These are phyloP conservation scores for Hippocampus mohnikei DNA, from an alignment of 2,113 vertebrate species.

Conservation along the genomic window DNA sequence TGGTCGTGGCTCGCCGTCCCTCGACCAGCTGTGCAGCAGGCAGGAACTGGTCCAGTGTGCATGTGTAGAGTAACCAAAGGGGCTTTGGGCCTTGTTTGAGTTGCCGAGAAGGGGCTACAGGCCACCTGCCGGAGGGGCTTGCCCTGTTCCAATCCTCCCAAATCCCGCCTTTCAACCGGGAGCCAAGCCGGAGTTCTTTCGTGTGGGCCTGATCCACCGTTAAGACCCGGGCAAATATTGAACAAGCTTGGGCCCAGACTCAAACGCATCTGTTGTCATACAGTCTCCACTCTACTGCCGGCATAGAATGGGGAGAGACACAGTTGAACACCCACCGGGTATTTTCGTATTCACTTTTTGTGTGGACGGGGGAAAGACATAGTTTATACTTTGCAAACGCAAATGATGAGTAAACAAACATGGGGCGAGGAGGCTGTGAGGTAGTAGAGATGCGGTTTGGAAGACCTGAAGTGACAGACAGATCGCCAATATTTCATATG, in stretches of 20 bases:
- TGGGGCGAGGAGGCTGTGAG: conserved; percentile 29
- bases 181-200: conserved; percentile 66
- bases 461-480: conserved; percentile 43
- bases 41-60: conserved; percentile 57
- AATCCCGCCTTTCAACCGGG: conserved; percentile 59
- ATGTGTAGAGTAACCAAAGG: conserved; percentile 53
- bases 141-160: conserved; percentile 52
- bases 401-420: conserved; percentile 63
- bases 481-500: conserved; percentile 60
- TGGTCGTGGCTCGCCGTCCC: conserved; percentile 42
- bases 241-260: conserved; percentile 61
- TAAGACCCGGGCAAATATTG: conserved; percentile 68
- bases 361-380: conserved; percentile 56
- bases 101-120: conserved; percentile 51
- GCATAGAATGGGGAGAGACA: conserved; percentile 29
- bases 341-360: conserved; percentile 47
- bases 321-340: conserved; percentile 39
- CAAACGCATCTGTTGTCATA: conserved; percentile 69
- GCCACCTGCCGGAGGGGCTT: conserved; percentile 65
- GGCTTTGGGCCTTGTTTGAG: conserved; percentile 52
- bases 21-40: conserved; percentile 49
- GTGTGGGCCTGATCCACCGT: conserved; percentile 64
- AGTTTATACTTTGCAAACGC: conserved; percentile 65
- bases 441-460: conserved; percentile 29
- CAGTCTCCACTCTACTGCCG: conserved; percentile 39